These are phyloP conservation scores for Crocidura indochinensis DNA, from an alignment of 2,797 vertebrate species.

Conservation along the genomic window DNA sequence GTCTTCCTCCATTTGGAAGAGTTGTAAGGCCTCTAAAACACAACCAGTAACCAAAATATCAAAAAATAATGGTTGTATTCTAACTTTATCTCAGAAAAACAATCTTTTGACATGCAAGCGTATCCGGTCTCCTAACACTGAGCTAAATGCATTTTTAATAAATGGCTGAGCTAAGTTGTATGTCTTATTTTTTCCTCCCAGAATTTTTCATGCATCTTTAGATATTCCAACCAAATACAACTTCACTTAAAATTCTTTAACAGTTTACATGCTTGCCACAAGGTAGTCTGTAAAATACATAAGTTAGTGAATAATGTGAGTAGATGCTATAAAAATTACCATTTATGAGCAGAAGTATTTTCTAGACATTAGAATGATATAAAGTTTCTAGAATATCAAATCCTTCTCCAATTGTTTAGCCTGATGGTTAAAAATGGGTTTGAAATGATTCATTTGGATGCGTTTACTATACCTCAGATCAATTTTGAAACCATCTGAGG, in stretches of 20 bases:
- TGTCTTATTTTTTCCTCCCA: constrained; percentile 24
- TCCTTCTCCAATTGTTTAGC: constrained; percentile 59
- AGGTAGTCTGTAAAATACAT: neutral
- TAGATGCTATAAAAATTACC: constrained; percentile 38
- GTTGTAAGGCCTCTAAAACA: constrained; percentile 3
- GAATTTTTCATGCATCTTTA: constrained; percentile 51
- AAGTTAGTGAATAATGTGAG: constrained; percentile 61
- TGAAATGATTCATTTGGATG: constrained; percentile 23
- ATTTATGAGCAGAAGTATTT: constrained; percentile 46
- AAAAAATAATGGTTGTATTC: constrained; percentile 42
- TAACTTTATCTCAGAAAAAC: neutral
- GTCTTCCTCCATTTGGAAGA: neutral
- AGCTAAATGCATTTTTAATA: neutral
- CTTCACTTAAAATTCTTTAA: constrained; percentile 7
- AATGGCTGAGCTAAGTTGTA: neutral
- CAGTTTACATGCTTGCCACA: neutral
- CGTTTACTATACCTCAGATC: constrained; percentile 5
- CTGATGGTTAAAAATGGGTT: constrained; percentile 64
- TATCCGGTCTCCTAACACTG: neutral
- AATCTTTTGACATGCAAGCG: constrained; percentile 25
- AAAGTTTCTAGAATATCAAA: constrained; percentile 48
- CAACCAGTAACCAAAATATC: neutral
- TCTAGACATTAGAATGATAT: constrained; percentile 10
- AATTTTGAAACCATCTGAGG: constrained; percentile 53
- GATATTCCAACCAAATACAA: constrained; percentile 69